Evolutionary conservation across 2,888 invertebrate species (phyloP).

Genomic region (Dione juno): DNA sequence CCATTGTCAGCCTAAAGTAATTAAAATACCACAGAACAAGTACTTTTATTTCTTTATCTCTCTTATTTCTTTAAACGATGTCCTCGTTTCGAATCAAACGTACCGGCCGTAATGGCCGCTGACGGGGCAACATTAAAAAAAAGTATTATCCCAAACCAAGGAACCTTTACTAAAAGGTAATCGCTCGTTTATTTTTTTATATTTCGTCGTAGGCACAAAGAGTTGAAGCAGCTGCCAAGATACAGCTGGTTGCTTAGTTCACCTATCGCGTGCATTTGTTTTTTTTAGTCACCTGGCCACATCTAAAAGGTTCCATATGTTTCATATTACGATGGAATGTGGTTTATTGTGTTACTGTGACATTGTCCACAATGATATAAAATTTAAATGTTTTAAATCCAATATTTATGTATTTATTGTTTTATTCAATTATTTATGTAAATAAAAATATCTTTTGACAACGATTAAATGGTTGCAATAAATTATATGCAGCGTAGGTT

Average conservation of each 20-base stretch:
- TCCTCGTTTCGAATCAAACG: conserved; percentile 64
- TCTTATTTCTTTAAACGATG: conserved; percentile 56
- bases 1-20: conserved; percentile 44
- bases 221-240: conserved; percentile 70
- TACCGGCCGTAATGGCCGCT: conserved; percentile 68
- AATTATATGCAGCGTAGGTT: conserved; percentile 24
- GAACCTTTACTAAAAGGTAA: conserved; percentile 73
- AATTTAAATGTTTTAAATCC: background rate
- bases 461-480: conserved; percentile 26
- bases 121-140: conserved; percentile 62
- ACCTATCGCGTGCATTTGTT: conserved; percentile 43
- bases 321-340: conserved; percentile 20
- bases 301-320: conserved; percentile 23
- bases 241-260: conserved; percentile 67
- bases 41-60: conserved; percentile 59
- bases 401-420: no score
- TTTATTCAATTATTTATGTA: background rate
- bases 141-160: conserved; percentile 58
- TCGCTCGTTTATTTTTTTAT: conserved; percentile 66
- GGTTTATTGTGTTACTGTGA: conserved; percentile 8
- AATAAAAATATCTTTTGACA: background rate
- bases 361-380: background rate
- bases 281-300: conserved; percentile 58
- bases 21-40: conserved; percentile 54
- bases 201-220: conserved; percentile 70